These are phyloP conservation scores for Hirtodrosophila cameraria DNA, from an alignment of 2,888 invertebrate species.

Conservation along the genomic window DNA sequence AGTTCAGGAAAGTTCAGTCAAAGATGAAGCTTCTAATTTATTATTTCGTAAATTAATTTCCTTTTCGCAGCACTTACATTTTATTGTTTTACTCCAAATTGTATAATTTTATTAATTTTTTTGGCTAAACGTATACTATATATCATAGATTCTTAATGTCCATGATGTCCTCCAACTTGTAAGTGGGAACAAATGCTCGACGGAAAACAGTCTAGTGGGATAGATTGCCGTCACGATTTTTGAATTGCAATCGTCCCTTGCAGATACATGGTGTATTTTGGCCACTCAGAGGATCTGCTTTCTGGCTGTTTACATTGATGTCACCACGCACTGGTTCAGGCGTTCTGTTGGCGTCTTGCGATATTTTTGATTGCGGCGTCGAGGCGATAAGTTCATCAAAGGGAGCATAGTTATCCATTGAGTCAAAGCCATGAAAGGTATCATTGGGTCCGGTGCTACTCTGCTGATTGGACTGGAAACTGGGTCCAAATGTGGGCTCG, in stretches of 20 bases:
- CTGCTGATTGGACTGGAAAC: constrained; percentile 11
- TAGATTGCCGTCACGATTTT: not conserved
- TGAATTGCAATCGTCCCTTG: too few species aligned
- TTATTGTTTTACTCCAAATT: constrained; percentile 22
- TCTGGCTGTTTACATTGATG: not conserved
- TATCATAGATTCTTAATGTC: constrained; percentile 12
- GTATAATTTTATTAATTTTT: constrained; percentile 16
- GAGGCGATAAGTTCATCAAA: constrained; percentile 37
- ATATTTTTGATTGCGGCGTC: not conserved
- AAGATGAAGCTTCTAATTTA: too few species aligned
- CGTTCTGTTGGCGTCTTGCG: not conserved
- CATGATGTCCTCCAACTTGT: not conserved
- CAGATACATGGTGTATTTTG: not conserved
- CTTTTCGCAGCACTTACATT: not conserved
- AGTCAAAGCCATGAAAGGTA: constrained; percentile 39
- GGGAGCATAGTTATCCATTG: constrained; percentile 57
- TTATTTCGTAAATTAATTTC: not conserved
- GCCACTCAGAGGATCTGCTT: not conserved
- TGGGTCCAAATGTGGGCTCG: constrained; percentile 27
- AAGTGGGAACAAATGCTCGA: not conserved
- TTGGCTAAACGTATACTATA: constrained; percentile 9
- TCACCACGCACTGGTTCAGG: constrained; percentile 12
- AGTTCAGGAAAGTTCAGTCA: too few species aligned
- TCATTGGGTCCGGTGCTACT: not conserved
- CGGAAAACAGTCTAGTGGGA: not conserved